Conservation (phyloP, 1,140 invertebrate genomes). For the Drosophila lacteicornis region DNA sequence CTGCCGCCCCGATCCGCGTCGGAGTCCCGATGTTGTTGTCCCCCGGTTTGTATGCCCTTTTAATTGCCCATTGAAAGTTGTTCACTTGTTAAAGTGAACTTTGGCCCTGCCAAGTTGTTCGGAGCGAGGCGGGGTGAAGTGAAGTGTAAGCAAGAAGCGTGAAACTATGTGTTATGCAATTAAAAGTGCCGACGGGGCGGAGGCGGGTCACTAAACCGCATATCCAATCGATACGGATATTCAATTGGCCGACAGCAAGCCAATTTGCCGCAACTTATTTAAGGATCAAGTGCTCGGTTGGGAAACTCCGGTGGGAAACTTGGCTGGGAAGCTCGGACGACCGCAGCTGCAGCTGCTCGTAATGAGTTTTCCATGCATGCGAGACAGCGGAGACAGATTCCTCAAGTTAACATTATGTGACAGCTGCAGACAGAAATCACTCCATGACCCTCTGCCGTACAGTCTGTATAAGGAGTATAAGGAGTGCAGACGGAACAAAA, state of each 20-base stretch:
- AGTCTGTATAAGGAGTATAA: background rate
- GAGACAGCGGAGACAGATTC: constrained; percentile 20
- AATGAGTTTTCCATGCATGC: constrained; percentile 55
- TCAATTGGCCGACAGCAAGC: constrained; percentile 52
- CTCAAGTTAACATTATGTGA: constrained; percentile 41
- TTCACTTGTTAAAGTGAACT: constrained; percentile 82
- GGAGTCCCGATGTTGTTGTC: constrained; percentile 36
- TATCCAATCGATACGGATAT: constrained; percentile 56
- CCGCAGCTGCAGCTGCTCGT: constrained; percentile 39
- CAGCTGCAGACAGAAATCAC: constrained; percentile 56
- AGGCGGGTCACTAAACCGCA: background rate
- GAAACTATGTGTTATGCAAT: constrained; percentile 80
- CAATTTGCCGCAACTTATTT: constrained; percentile 45
- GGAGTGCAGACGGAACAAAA: constrained; percentile 16
- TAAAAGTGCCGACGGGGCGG: constrained; percentile 56
- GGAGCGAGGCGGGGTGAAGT: constrained; percentile 41
- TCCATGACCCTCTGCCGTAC: constrained; percentile 4
- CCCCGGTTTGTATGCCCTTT: constrained; percentile 76
- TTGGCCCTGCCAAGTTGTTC: constrained; percentile 59
- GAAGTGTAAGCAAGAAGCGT: constrained; percentile 71
- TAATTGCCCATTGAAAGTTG: constrained; percentile 83
- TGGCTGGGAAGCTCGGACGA: constrained; percentile 16
- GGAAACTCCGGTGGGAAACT: constrained; percentile 2
- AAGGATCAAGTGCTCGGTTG: constrained; percentile 26
- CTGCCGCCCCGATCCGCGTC: background rate